phyloP scores from a whole-genome alignment of 2,113 vertebrate species.

The Aplodontia rufa region DNA sequence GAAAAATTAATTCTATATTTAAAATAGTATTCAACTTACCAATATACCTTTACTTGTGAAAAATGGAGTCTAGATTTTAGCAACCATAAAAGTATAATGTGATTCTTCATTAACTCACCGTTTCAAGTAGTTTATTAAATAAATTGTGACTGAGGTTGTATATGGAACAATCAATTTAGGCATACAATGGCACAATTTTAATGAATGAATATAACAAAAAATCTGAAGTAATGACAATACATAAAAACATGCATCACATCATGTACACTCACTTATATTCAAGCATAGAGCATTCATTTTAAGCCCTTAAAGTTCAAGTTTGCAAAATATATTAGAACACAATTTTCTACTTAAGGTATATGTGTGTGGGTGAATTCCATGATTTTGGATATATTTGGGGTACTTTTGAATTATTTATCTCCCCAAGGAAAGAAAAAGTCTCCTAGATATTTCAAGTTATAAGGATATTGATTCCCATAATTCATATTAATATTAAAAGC shows the following conservation, averaged over 20 bases:
- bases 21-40: background rate
- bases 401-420: background rate
- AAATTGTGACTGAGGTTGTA: background rate
- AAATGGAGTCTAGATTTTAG: background rate
- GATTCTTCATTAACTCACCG: background rate
- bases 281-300: background rate
- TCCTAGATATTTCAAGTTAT: background rate
- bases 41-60: background rate
- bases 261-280: background rate
- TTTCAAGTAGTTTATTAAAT: background rate
- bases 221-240: background rate
- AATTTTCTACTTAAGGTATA: background rate
- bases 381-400: background rate
- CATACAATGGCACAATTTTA: background rate
- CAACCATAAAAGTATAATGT: background rate
- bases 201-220: slow-evolving; percentile 23
- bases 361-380: background rate
- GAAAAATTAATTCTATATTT: background rate
- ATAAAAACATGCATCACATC: background rate
- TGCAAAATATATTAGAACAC: background rate
- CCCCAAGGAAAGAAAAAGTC: background rate
- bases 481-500: background rate
- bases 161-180: background rate
- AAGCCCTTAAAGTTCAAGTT: background rate
- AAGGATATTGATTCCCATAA: background rate